Conservation (phyloP, 2,113 vertebrate species). For the Caranx ignobilis region DNA sequence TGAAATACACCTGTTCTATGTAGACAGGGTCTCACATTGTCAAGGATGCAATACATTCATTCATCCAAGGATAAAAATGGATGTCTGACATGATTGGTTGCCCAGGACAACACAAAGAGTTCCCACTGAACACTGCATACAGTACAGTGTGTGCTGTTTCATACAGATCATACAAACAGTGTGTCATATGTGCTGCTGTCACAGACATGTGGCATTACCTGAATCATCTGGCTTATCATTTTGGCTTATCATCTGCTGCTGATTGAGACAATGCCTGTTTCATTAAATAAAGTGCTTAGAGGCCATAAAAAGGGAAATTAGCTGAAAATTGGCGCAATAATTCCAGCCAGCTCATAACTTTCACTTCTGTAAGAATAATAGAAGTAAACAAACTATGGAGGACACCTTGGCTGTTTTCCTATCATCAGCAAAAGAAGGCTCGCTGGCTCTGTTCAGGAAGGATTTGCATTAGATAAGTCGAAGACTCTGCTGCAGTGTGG, state of each 20-base stretch:
- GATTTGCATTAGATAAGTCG: conserved; percentile 61
- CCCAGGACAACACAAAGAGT: neutral
- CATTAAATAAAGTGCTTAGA: conserved; percentile 32
- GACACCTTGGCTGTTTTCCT: conserved; percentile 62
- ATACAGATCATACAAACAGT: conserved; percentile 7
- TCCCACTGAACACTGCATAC: neutral
- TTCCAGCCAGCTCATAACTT: conserved; percentile 12
- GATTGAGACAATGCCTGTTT: conserved; percentile 40
- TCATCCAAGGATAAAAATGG: neutral
- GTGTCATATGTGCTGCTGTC: neutral
- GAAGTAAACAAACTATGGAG: conserved; percentile 66
- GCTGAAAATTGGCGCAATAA: conserved; percentile 30
- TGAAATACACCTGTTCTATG: neutral
- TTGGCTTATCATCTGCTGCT: conserved; percentile 26
- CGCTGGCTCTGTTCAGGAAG: conserved; percentile 26
- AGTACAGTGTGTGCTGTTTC: conserved; percentile 8
- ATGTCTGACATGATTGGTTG: conserved; percentile 25
- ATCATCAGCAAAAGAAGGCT: conserved; percentile 57
- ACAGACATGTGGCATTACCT: neutral
- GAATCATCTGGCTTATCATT: neutral
- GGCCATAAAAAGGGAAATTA: conserved; percentile 41
- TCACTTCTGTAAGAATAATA: neutral
- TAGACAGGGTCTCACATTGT: neutral
- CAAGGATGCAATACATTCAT: conserved; percentile 7
- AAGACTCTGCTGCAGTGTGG: conserved; percentile 36